Evolutionary conservation across 2,113 vertebrate species (phyloP), one percentile per base, ranked within the genome.

Genomic region (Melanerpes formicivorus): DNA sequence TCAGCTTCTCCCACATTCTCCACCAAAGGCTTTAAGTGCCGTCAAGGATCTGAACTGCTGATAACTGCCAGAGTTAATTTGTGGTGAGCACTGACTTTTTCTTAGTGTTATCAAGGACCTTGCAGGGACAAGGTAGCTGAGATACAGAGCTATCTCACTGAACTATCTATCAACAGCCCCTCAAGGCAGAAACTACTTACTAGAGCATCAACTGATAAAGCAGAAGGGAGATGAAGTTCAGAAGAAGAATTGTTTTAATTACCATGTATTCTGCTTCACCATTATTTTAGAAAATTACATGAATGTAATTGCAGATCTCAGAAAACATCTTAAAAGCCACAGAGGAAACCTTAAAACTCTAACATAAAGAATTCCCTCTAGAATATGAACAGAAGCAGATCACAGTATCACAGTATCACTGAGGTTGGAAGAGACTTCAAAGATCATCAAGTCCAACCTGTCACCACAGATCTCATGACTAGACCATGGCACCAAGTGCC

Each of bases 241-340:
- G 46, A 40, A 65, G 44, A 93, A 88, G 30, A 94, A 75, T 44
- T 64, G 6, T 26, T 87, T 92, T 87, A 77, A 67, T 80, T 90
- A 72, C 56, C 32, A 40, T 1, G 0, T n/a, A n/a, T 16, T 52
- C 34, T 77, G 56, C 46, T 80, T 83, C 73, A 80, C 32, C 6
- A 3, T 60, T 67, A 69, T 74, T 90, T 69, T 65, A 58, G 62
- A 62, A 94, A 55, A 55, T 27, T 78, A 55, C 42, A 29, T 71
- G 2, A 83, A 48, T 27, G 13, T 81, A 72, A 91, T n/a, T 65
- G 44, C 11, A 86, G 58, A 90, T 86, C 83, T 86, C 65, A 62
- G 85, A 46, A 93, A 88, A 83, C 18, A 32, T 59, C 32, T 76
- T 69, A 67, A 88, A 88, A 90, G 44, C 44, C 66, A 67, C 54